Evolutionary conservation across 2,888 invertebrate species (phyloP).

Genomic region (Synanthedon tipuliformis): DNA sequence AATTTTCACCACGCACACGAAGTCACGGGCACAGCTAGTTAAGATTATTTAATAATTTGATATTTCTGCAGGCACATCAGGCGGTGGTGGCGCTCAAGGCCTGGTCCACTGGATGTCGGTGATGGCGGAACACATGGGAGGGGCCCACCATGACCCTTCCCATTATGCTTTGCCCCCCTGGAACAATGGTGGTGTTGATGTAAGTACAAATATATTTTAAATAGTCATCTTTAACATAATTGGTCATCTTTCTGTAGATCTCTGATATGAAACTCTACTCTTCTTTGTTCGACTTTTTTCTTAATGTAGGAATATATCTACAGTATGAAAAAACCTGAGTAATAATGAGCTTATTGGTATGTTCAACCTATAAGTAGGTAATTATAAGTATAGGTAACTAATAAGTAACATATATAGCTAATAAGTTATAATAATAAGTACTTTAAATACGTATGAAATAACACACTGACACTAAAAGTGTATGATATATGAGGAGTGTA

Average conservation of each 20-base stretch:
- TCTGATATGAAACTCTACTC: neutral
- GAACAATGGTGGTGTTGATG: conserved; percentile 73
- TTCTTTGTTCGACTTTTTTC: neutral
- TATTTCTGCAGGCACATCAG: conserved; percentile 42
- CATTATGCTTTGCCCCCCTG: conserved; percentile 73
- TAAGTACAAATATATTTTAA: conserved; percentile 43
- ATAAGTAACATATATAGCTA: too few species aligned
- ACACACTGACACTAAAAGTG: too few species aligned
- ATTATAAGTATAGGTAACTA: too few species aligned
- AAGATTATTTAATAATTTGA: too few species aligned
- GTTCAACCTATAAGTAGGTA: too few species aligned
- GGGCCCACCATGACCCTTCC: conserved; percentile 80
- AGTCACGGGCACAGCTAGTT: too few species aligned
- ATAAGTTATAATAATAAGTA: too few species aligned
- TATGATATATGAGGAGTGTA: too few species aligned
- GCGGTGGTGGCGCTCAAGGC: conserved; percentile 79
- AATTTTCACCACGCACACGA: too few species aligned
- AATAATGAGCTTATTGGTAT: too few species aligned
- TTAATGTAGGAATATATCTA: neutral
- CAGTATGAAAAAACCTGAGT: too few species aligned
- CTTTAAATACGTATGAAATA: too few species aligned
- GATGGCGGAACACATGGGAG: conserved; percentile 95
- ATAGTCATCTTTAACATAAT: neutral
- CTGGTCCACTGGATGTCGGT: conserved; percentile 97
- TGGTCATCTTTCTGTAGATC: neutral